These are phyloP conservation scores for Alitta virens DNA, from an alignment of 2,888 invertebrate genomes.

Conservation along the genomic window DNA sequence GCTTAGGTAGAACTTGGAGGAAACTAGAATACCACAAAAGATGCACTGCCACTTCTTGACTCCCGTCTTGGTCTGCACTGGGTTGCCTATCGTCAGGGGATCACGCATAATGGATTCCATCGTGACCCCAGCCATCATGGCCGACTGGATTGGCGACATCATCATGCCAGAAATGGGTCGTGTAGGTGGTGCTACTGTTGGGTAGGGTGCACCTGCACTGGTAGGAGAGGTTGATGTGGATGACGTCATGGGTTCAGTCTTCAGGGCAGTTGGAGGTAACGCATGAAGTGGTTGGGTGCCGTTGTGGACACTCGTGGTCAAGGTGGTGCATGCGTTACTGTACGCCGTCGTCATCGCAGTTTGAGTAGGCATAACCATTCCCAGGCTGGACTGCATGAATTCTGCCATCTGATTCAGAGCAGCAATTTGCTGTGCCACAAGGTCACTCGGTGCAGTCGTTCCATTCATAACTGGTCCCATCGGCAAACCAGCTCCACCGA, in stretches of 20 bases:
- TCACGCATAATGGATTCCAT: not conserved
- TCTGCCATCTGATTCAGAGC: not conserved
- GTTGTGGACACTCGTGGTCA: not conserved
- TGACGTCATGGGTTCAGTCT: not conserved
- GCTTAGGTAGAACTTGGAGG: constrained; percentile 33
- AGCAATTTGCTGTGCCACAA: not conserved
- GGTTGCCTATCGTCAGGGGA: constrained; percentile 8
- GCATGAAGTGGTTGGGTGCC: not conserved
- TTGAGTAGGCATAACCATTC: not conserved
- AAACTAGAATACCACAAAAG: constrained; percentile 33
- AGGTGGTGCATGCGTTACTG: not conserved
- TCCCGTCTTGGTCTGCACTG: constrained; percentile 15
- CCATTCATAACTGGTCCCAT: too few relatives aligned
- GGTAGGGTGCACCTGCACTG: not conserved
- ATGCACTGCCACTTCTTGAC: constrained; percentile 34
- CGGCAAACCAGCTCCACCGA: too few relatives aligned
- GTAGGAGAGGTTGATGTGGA: not conserved
- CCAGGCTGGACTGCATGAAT: not conserved
- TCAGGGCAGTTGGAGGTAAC: not conserved
- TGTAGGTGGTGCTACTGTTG: not conserved
- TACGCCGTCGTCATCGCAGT: not conserved
- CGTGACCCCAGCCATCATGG: not conserved
- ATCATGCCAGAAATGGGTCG: not conserved
- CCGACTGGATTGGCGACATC: not conserved
- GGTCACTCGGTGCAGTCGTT: not conserved